Conservation (phyloP, 2,888 invertebrate species). For the Eubasilissa splendida region DNA sequence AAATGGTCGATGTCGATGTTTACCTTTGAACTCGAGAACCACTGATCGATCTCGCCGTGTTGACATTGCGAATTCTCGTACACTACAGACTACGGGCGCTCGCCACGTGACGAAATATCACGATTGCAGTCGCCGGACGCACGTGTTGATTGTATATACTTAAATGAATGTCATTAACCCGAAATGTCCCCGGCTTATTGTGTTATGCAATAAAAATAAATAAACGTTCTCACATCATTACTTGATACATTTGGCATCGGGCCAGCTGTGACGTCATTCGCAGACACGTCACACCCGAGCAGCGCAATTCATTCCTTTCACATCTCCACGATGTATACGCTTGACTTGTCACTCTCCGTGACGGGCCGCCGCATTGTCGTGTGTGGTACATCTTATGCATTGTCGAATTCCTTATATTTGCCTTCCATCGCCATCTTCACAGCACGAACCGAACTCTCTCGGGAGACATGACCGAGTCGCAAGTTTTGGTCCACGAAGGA, state of each 20-base stretch:
- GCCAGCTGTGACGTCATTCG: conserved; percentile 23
- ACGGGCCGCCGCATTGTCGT: neutral
- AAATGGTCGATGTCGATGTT: too few relatives aligned
- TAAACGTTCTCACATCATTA: conserved; percentile 32
- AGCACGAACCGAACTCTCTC: too few relatives aligned
- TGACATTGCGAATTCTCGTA: too few relatives aligned
- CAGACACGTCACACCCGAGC: conserved; percentile 7
- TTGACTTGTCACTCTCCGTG: neutral
- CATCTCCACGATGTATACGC: neutral
- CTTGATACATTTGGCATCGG: conserved; percentile 32
- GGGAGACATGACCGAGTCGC: too few relatives aligned
- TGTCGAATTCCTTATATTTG: too few relatives aligned
- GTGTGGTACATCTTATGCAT: too few relatives aligned
- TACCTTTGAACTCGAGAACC: too few relatives aligned
- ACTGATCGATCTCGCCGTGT: too few relatives aligned
- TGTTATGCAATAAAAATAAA: conserved; percentile 34
- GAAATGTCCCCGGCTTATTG: conserved; percentile 32
- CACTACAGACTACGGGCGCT: neutral
- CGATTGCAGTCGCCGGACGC: conserved; percentile 7
- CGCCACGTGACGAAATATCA: neutral
- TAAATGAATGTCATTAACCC: conserved; percentile 31
- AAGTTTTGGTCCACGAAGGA: too few relatives aligned
- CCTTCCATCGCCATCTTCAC: too few relatives aligned
- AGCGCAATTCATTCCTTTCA: conserved; percentile 1
- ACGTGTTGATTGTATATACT: conserved; percentile 30